These are phyloP conservation scores for Cecidostiba fungosa DNA, from an alignment of 2,888 invertebrate species.

Conservation along the genomic window DNA sequence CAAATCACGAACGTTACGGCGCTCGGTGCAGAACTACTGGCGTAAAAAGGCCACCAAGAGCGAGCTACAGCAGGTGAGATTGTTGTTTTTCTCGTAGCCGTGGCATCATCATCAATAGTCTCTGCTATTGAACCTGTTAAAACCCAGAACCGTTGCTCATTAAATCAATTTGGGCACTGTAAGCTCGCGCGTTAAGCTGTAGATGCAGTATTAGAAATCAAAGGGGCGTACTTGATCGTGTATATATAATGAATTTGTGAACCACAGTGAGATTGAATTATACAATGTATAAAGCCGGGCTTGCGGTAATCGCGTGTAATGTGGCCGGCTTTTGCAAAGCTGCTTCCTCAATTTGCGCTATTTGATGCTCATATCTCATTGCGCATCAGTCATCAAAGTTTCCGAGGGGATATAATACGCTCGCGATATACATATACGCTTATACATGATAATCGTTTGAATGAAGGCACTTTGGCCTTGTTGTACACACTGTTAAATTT, in stretches of 20 bases:
- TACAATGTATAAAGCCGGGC: neutral
- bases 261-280: neutral
- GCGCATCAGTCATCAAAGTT: neutral
- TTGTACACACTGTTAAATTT: no score
- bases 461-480: neutral
- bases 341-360: conserved; percentile 52
- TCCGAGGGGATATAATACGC: neutral
- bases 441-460: neutral
- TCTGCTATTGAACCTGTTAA: no score
- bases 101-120: no score
- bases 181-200: no score
- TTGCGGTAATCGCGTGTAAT: neutral
- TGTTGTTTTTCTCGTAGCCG: no score
- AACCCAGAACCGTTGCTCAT: no score
- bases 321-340: conserved; percentile 40
- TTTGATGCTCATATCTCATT: neutral
- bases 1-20: conserved; percentile 86
- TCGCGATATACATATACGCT: no score
- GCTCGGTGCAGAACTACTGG: conserved; percentile 89
- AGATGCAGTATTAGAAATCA: no score
- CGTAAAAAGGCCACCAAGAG: conserved; percentile 89
- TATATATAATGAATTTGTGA: no score
- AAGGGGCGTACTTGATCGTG: no score
- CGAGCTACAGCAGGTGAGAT: conserved; percentile 85
- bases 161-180: no score